Evolutionary conservation across 2,888 invertebrate genomes (phyloP).

Genomic region (Venusia cambrica): DNA sequence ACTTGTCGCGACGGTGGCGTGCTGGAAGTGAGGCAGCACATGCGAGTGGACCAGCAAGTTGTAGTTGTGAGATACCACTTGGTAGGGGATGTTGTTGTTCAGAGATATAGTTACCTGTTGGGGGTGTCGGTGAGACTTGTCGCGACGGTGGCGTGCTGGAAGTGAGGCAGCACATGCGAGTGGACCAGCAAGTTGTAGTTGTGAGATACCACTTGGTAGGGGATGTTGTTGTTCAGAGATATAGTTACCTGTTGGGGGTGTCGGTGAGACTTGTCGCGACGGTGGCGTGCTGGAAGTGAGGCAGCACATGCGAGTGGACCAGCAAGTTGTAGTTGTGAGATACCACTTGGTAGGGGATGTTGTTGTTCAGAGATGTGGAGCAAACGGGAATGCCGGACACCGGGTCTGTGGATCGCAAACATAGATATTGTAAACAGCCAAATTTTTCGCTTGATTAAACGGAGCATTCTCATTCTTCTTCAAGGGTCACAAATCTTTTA

Average conservation of each 20-base stretch:
- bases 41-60: constrained; percentile 89
- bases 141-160: constrained; percentile 63
- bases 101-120: constrained; percentile 78
- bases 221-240: too few relatives aligned
- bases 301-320: constrained; percentile 87
- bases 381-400: constrained; percentile 88
- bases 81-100: too few relatives aligned
- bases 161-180: constrained; percentile 86
- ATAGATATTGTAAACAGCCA: too few relatives aligned
- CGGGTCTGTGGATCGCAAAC: constrained; percentile 79
- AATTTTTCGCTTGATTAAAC: too few relatives aligned
- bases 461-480: too few relatives aligned
- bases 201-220: constrained; percentile 82
- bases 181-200: constrained; percentile 90
- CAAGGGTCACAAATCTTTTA: too few relatives aligned
- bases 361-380: constrained; percentile 81
- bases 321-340: constrained; percentile 90
- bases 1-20: constrained; percentile 61
- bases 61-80: too few relatives aligned
- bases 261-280: constrained; percentile 61
- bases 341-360: too few relatives aligned
- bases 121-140: constrained; percentile 70
- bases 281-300: constrained; percentile 76
- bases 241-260: constrained; percentile 78
- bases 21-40: constrained; percentile 84